Evolutionary conservation across 2,888 invertebrate genomes (phyloP).

Genomic region (Rhagophthalmus giganteus): DNA sequence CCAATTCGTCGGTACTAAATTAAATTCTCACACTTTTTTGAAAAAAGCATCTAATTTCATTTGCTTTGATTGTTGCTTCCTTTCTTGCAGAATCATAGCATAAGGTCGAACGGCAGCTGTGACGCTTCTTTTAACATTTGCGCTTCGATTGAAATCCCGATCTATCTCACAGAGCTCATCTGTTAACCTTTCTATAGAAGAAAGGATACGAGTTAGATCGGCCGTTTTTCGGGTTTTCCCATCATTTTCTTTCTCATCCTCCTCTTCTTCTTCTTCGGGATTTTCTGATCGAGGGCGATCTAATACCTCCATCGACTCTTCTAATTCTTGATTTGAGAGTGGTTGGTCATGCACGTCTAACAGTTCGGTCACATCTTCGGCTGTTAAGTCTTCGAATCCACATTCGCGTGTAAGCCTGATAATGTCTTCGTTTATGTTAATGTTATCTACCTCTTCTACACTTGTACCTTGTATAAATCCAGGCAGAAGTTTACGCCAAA

Average conservation of each 20-base stretch:
- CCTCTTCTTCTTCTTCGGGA: slow-evolving; percentile 15
- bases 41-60: slow-evolving; percentile 2
- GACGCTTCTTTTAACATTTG: slow-evolving; percentile 11
- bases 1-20: slow-evolving; percentile 8
- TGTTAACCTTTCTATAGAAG: slow-evolving; percentile 20
- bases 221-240: slow-evolving; percentile 22
- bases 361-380: slow-evolving; percentile 11
- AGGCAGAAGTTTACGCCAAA: slow-evolving; percentile 14
- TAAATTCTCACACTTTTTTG: neutral
- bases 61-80: slow-evolving; percentile 10
- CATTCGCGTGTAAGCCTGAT: slow-evolving; percentile 11
- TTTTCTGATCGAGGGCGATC: slow-evolving; percentile 13
- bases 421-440: slow-evolving; percentile 10
- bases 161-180: neutral
- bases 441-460: slow-evolving; percentile 10
- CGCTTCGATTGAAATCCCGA: slow-evolving; percentile 1
- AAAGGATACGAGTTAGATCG: slow-evolving; percentile 26
- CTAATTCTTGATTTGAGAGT: slow-evolving; percentile 29
- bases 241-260: slow-evolving; percentile 23
- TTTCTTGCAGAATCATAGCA: slow-evolving; percentile 4
- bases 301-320: slow-evolving; percentile 13
- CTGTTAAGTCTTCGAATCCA: slow-evolving; percentile 8
- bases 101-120: slow-evolving; percentile 8
- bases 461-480: slow-evolving; percentile 9
- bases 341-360: slow-evolving; percentile 22